Evolutionary conservation across 2,113 vertebrate species (phyloP), one percentile per base, ranked within the genome.

Genomic region (Columba janthina): DNA sequence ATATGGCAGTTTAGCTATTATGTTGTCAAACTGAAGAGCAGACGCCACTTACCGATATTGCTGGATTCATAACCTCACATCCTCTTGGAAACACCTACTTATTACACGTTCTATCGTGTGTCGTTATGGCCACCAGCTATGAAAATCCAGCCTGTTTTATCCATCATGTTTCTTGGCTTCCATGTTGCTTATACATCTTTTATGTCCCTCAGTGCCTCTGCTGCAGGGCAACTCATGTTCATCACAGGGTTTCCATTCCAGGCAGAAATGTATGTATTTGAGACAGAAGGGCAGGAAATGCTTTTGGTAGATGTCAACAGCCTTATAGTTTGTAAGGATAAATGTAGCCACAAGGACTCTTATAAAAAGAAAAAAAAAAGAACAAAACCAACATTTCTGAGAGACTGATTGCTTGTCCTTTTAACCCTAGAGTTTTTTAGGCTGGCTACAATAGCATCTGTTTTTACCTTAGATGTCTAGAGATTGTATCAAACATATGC

Each of bases 1-100:
- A 96, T 95, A 32, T 3, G 15, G 80, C 86, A 96, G 65, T 92
- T 93, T 26, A 96, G 94, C 80, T 94, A 92, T 95, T 95, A 90
- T 94, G 96, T 96, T 94, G 96, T 97, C 92, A 81, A 87, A 69
- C 66, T 42, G 83, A 82, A 90, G 93, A 92, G 88, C 75, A 88
- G 91, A 34, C 2, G 1, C 87, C 80, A 17, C 87, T 95, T 94
- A 88, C 83, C 7, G 1, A 82, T 92, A 51, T 3, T 94, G 88
- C 69, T 90, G 76, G 65, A 94, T 88, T 83, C 83, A 38, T 17
- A 94, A 94, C 83, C 86, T 75, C 90, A 95, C 88, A 96, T 96
- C 90, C 96, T 84, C 83, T 79, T 4, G 3, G 92, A 94, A 96
- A 84, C 86, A 72, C 90, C 0, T 46, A 58, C 73, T 66, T 62